These are phyloP conservation scores for Corythaixoides concolor DNA, from an alignment of 2,113 vertebrate species.

Conservation along the genomic window DNA sequence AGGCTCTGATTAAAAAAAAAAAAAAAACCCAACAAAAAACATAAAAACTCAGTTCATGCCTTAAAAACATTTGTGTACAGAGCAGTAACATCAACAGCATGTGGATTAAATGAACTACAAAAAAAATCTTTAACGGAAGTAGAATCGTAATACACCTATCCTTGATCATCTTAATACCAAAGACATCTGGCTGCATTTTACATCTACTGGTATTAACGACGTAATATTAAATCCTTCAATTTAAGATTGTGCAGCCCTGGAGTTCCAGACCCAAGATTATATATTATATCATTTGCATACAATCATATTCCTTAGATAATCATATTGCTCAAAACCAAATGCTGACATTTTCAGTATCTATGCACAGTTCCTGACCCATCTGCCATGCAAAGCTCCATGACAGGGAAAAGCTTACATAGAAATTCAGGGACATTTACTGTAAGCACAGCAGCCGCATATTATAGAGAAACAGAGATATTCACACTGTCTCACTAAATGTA, in stretches of 20 bases:
- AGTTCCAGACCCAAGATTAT: slow-evolving; percentile 2
- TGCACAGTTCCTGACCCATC: neutral
- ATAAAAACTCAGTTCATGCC: neutral
- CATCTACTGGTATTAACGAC: neutral
- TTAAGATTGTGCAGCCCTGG: neutral
- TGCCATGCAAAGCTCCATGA: neutral
- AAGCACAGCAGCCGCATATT: slow-evolving; percentile 11
- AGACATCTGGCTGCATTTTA: neutral
- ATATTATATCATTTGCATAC: neutral
- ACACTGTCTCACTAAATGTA: neutral
- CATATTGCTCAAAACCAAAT: neutral
- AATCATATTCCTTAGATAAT: neutral
- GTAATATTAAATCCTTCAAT: neutral
- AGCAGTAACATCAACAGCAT: slow-evolving; percentile 15
- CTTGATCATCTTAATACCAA: neutral
- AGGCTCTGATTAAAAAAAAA: neutral
- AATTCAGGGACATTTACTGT: neutral
- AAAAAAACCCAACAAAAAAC: too few species aligned
- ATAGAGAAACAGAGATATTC: neutral
- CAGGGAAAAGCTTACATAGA: neutral
- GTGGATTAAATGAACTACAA: slow-evolving; percentile 30
- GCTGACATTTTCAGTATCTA: neutral
- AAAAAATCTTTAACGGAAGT: neutral
- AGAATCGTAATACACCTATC: neutral
- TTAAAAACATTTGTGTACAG: neutral